Conservation (phyloP, 2,113 vertebrate genomes). For the Sinosuthora webbiana region DNA sequence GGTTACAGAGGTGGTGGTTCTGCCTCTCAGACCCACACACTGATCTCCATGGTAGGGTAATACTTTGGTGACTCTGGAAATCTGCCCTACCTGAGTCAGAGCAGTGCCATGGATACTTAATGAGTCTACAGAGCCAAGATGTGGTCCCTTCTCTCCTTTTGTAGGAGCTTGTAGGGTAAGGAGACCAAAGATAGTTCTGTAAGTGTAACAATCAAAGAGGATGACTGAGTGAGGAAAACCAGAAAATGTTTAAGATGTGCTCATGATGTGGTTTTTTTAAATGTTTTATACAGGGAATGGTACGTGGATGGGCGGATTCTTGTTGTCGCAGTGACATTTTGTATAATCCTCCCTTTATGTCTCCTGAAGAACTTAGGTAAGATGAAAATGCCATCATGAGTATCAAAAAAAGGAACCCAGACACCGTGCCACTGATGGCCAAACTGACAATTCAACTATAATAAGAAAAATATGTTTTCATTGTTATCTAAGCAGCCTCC, state of each 20-base stretch:
- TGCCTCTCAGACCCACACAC: neutral
- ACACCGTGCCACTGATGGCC: neutral
- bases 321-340: conserved; percentile 85
- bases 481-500: neutral
- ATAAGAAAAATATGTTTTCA: neutral
- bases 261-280: neutral
- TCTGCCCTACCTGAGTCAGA: neutral
- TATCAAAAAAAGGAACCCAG: neutral
- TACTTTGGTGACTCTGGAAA: neutral
- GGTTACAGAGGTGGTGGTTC: neutral
- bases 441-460: neutral
- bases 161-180: neutral
- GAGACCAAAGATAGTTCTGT: neutral
- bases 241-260: neutral
- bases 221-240: neutral
- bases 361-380: conserved; percentile 96
- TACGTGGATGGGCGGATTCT: conserved; percentile 88
- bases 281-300: conserved; percentile 83
- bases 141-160: neutral
- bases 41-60: neutral
- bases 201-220: neutral
- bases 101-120: neutral
- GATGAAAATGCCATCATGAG: conserved; percentile 23
- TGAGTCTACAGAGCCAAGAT: neutral
- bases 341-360: conserved; percentile 90